Evolutionary conservation across 1,140 invertebrate genomes (phyloP), one percentile per base, ranked within the genome.

Genomic region (Cydia splendana): DNA sequence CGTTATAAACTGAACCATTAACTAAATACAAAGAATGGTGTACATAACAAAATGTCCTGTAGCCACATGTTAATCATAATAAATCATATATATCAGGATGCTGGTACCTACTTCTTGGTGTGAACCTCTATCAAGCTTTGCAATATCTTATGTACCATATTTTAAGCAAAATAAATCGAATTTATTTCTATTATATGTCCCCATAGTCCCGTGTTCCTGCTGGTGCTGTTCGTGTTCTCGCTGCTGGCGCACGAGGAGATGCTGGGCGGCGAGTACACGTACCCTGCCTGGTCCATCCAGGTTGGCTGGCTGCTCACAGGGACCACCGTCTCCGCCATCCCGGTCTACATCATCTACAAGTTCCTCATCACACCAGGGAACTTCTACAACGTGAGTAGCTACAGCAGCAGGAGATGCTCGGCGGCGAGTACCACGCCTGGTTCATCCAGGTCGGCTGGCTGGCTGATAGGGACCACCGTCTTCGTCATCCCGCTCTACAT

Each of bases 321-420:
- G 12, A 99, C 98, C 24, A 99, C 98, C 74, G 96, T 99, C 62
- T 94, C 97, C 3, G 98, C 98, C 94, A 99, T 99, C 84, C 98
- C 98, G 18, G 93, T 96, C 34, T 96, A 98, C 84, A 98, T 98
- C 28, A 89, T 98, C 75, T 98, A 97, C 91, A 97, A 98, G 90
- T 94, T 98, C 75, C 86, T 95, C 24, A 24, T 24, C 24, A 24
- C 24, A 24, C 24, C 24, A 24, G 24, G 24, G 24, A 24, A 24
- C 24, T 24, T 24, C 24, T 24, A 24, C 24, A 24, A 24, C 24
- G 24, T 24, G 24, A 24, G 24, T 24, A 24, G 24, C 24, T 24
- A 24, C 24, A 24, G 24, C 24, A 24, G 24, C 24, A 97, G 89
- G 97, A 98, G 75, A 95, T 99, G 91, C 95, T 96, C 5, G 98